phyloP scores from a whole-genome alignment of 2,113 vertebrate genomes.

The Okapia johnstoni region DNA sequence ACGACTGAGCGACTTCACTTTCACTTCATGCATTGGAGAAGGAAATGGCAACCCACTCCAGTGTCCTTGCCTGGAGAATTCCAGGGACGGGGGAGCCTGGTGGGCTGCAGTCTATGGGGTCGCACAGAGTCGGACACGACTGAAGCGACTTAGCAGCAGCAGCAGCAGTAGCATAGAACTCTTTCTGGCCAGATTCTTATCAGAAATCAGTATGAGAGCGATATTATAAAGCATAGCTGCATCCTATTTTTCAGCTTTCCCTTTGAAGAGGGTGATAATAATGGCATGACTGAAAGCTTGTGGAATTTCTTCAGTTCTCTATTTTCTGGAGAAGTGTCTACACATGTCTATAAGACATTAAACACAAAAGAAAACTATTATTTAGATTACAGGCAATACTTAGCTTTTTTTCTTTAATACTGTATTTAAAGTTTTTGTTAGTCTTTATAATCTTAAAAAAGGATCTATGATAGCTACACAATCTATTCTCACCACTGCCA shows the following conservation, averaged over 20 bases:
- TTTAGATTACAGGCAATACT: neutral
- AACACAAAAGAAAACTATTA: neutral
- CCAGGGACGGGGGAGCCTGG: too few species aligned
- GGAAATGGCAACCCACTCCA: too few species aligned
- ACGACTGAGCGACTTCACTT: too few species aligned
- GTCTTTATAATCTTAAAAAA: neutral
- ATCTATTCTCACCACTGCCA: neutral
- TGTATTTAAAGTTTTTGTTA: neutral
- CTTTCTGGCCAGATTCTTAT: neutral
- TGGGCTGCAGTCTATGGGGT: too few species aligned
- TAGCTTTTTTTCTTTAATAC: neutral
- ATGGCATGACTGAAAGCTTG: neutral
- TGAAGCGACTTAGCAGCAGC: too few species aligned
- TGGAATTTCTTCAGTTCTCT: neutral
- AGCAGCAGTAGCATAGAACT: neutral
- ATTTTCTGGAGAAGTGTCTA: neutral
- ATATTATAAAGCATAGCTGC: neutral
- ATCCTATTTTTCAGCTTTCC: neutral
- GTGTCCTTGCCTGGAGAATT: too few species aligned
- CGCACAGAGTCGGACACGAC: too few species aligned
- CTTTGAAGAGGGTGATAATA: neutral
- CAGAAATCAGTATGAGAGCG: neutral
- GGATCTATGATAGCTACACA: neutral
- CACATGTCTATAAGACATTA: neutral
- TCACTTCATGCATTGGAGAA: too few species aligned